Evolutionary conservation across 1,140 invertebrate species (phyloP), one percentile per base, ranked within the genome.

Genomic region (Cephus cinctus): DNA sequence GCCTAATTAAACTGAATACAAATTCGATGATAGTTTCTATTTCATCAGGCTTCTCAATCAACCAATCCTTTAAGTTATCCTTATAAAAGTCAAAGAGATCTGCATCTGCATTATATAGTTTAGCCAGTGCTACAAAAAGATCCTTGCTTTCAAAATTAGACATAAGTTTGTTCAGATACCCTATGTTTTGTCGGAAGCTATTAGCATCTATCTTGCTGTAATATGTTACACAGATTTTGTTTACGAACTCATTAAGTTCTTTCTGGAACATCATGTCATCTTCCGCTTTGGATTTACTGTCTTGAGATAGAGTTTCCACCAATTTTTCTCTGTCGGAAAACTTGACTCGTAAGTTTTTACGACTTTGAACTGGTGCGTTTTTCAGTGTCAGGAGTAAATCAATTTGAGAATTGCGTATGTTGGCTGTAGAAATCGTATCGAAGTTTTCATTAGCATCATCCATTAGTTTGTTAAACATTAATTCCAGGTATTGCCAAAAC

Each of bases 1-100:
- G 76, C 25, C 69, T 76, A 11, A 84, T 65, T 20, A 86, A 61
- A 44, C 74, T 73, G 58, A 86, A 85, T 46, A 82, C 76, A 12
- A 87, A 74, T 56, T 82, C 76, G 5, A 86, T 64, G 3, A 82
- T 54, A 43, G 64, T 54, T 31, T 80, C 77, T 5, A 63, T 70
- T 32, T 72, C 59, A 11, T 78, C 67, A 6, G 67, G 60, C 20
- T 67, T 65, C 27, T 66, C 60, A 3, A 59, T 58, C 19, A 85
- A 60, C 69, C 82, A 79, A 0, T 59, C 57, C 11, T 67, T 72
- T 34, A 84, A 68, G 35, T 68, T 72, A 35, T 78, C 59, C 12
- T 78, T 59, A 45, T 80, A 80, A 38, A 84, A 75, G 6, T 66
- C 57, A 1, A 71, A 54, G 3, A 82, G 66, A 49, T 69, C 65